Conservation (phyloP, 2,888 invertebrate genomes). For the Liposcelis brunnea region DNA sequence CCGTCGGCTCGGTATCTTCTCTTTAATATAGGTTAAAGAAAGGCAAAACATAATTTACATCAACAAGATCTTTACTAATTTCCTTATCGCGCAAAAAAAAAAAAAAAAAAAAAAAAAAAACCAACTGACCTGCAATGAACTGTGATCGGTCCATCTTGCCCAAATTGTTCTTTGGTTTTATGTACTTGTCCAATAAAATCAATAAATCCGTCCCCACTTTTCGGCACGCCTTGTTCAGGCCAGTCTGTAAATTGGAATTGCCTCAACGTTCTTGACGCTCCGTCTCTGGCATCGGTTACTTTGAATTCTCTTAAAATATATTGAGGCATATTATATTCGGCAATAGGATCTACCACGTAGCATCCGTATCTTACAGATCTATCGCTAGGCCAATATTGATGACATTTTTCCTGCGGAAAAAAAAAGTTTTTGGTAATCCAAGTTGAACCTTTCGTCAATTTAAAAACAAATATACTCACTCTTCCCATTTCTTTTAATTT, state of each 20-base stretch:
- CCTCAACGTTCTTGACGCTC: constrained; percentile 84
- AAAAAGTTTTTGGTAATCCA: constrained; percentile 6
- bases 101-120: too few relatives aligned
- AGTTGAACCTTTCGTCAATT: too few relatives aligned
- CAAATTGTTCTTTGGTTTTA: constrained; percentile 99
- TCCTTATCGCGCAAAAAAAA: too few relatives aligned
- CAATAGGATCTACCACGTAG: constrained; percentile 97
- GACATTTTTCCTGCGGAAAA: constrained; percentile 76
- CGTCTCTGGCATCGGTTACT: constrained; percentile 94
- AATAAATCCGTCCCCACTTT: constrained; percentile 95
- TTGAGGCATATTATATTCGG: constrained; percentile 99
- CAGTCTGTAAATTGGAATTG: constrained; percentile 96
- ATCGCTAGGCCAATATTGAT: constrained; percentile 99
- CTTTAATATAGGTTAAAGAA: too few relatives aligned
- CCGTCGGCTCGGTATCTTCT: too few relatives aligned
- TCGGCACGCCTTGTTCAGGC: constrained; percentile 94
- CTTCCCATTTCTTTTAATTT: constrained; percentile 96
- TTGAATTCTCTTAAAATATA: constrained; percentile 98
- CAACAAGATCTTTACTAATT: too few relatives aligned
- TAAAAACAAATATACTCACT: constrained; percentile 36
- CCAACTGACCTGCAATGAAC: constrained; percentile 98
- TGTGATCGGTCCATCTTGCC: constrained; percentile 97
- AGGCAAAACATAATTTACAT: too few relatives aligned
- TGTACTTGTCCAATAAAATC: constrained; percentile 99
- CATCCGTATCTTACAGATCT: constrained; percentile 93